Base-by-base conservation (phyloP, 2,797 vertebrate species). In the Spheniscus humboldti region DNA sequence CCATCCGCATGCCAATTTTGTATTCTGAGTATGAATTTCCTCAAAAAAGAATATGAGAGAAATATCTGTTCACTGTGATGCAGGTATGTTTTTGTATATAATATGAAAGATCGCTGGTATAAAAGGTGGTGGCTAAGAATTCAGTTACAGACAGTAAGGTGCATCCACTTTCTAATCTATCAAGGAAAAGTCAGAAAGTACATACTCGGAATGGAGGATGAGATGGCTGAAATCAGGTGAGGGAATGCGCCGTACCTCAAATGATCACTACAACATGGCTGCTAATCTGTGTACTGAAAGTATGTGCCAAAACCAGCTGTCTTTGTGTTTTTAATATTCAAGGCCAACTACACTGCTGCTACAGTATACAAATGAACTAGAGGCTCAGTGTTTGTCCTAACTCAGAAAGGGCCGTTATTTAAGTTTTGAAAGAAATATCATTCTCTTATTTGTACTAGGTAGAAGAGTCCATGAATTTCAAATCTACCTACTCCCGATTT, bases 231-330 rank as follows among this genome's bases (percentile, higher is more conserved):
- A 63, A 77, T 37, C 39, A 76, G 33, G 25, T n/a, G 10, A 4
- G 37, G 28, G 41, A 91, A 73, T 2, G 12, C 19, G 75, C 10
- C 55, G 11, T 7, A 69, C 27, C 52, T 37, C 47, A 72, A 86
- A 57, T 0, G 0, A 86, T 62, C 33, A 23, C 45, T 60, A 37
- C 45, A 48, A 59, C 23, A 20, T 3, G 8, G 35, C 47, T 88
- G 62, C 82, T 69, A 59, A 73, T 13, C 28, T 33, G 33, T 1
- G 1, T n/a, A 66, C 10, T 11, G 45, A 53, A 67, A 88, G n/a
- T 18, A 45, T 1, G 6, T 28, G 41, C 31, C 48, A 80, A 94
- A 91, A 59, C 22, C 57, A 88, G 47, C 52, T 37, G 18, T 37
- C 64, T 62, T 31, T 57, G 11, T 37, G 33, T 6, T 68, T 59